Percentiles rank a stretch among this genome's conserved stretches.
Evolutionary conservation across 2,888 invertebrate genomes (phyloP).

Genomic region (Julus scanicus): DNA sequence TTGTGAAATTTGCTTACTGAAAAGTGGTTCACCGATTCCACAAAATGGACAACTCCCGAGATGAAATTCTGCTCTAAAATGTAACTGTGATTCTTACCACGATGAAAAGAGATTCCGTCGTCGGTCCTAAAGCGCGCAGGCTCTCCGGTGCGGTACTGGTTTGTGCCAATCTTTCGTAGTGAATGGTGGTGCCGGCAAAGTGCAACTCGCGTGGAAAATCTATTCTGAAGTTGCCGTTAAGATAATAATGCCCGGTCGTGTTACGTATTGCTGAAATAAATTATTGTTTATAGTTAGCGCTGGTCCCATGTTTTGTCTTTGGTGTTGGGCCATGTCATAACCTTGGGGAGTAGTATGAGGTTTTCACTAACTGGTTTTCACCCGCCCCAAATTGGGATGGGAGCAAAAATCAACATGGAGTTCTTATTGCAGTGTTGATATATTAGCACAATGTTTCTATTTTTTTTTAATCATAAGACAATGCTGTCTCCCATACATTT

Average conservation of each 20-base stretch:
- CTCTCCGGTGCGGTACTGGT: conserved; percentile 87
- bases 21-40: too few species aligned
- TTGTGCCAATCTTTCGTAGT: conserved; percentile 85
- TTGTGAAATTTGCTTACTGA: neutral
- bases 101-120: conserved; percentile 86
- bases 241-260: conserved; percentile 82
- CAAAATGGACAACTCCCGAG: neutral
- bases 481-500: neutral
- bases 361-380: neutral
- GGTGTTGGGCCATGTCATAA: neutral
- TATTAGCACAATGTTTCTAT: too few species aligned
- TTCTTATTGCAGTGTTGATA: neutral
- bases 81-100: conserved; percentile 72
- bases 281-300: neutral
- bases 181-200: conserved; percentile 87
- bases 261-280: conserved; percentile 81
- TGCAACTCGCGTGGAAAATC: conserved; percentile 84
- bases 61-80: neutral
- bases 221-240: conserved; percentile 95
- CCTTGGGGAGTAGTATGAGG: neutral
- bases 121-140: conserved; percentile 85
- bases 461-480: too few species aligned
- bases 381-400: neutral
- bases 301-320: neutral
- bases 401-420: neutral